Base-by-base conservation (phyloP, 2,113 vertebrate genomes). In the Paedocypris sp. region DNA sequence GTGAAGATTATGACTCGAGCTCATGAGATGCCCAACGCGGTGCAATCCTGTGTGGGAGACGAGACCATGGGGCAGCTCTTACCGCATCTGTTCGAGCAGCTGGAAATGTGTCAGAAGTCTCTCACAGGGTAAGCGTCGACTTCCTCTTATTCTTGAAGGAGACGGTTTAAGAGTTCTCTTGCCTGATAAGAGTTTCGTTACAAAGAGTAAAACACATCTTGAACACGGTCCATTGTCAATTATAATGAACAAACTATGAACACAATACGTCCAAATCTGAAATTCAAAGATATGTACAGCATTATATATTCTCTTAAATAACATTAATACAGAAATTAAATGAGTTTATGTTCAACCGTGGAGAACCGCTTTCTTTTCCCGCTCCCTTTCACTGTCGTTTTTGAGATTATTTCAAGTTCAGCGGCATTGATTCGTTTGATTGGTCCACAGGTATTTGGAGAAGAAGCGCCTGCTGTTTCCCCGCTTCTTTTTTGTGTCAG, bases 71-170 rank as follows among this genome's bases (percentile, higher is more conserved):
- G 89, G 4, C 92, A 94, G 61, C 77, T 98, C 10, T 76, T 99
- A 31, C 93, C 93, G 33, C 92, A 96, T 71, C 84, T 98, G 58
- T 75, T 94, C 9, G 93, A 98, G 51, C 95, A 99, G 71, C 77
- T 98, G 62, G 93, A 99, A 75, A 91, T 94, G 13, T 99, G 94
- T 61, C 95, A 97, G 81, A 99, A 97, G 70, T 99, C 95, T 0
- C 90, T 99, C 25, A 94, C 93, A 18, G 94, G 95, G 95, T 98
- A 75, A 83, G 85, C 45, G 19, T n/a, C 22, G 19, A n/a, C 19
- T 22, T 8, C 19, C 13, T 42, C n/a, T 7, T 38, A 29, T 10
- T n/a, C 42, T n/a, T n/a, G n/a, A n/a, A n/a, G n/a, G n/a, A n/a
- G n/a, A n/a, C n/a, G n/a, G n/a, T n/a, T n/a, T n/a, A n/a, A n/a